Conservation (phyloP, 53 echinoderm and acorn worm genomes). For the Paelopatides confundens region DNA sequence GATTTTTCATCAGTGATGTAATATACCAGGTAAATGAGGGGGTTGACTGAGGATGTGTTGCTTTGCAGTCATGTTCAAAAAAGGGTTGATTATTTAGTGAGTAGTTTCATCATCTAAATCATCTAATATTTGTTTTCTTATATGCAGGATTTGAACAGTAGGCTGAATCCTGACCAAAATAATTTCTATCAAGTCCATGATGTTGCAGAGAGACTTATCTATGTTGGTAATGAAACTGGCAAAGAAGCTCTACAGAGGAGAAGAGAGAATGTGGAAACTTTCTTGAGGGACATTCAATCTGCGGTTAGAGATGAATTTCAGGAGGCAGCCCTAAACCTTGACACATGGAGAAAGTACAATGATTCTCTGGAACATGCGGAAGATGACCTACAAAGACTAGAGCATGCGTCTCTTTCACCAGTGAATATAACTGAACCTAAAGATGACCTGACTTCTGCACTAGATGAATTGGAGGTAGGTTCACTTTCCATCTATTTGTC, state of each 20-base stretch:
- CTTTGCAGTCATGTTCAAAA: too few species aligned
- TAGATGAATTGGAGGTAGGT: conserved; percentile 69
- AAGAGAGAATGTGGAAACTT: conserved; percentile 50
- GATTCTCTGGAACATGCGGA: conserved; percentile 68
- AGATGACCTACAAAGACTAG: conserved; percentile 66
- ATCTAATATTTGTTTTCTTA: background rate
- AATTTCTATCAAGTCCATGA: conserved; percentile 65
- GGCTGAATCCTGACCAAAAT: conserved; percentile 58
- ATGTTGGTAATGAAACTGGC: conserved; percentile 72
- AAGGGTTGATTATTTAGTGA: too few species aligned
- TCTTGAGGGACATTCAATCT: conserved; percentile 27
- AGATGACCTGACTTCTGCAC: conserved; percentile 64
- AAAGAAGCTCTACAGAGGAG: conserved; percentile 66
- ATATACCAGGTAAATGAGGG: too few species aligned
- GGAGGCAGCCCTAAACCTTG: conserved; percentile 42
- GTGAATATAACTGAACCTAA: conserved; percentile 61
- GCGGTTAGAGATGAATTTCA: conserved; percentile 33
- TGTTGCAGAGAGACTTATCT: conserved; percentile 50
- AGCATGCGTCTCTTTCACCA: conserved; percentile 58
- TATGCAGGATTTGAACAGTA: conserved; percentile 67
- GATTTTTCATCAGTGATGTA: too few species aligned
- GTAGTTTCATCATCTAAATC: too few species aligned
- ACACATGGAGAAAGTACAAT: conserved; percentile 78
- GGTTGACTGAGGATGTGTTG: too few species aligned
- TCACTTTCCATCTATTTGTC: too few species aligned